Conservation (phyloP, 2,797 vertebrate genomes). For the Enteromius mattozi region DNA sequence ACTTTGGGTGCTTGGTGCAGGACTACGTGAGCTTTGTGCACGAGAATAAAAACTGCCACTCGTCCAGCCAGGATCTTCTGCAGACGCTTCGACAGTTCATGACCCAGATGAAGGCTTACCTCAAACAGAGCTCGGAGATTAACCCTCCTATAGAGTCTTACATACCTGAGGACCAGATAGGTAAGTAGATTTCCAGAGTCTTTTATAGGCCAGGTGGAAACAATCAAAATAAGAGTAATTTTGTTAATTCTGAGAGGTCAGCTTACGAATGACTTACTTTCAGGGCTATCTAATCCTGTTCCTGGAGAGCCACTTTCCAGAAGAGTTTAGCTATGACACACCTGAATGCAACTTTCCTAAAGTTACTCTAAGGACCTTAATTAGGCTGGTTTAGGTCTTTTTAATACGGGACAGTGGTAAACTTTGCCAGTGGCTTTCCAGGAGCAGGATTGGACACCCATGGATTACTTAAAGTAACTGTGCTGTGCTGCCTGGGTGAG, state of each 20-base stretch:
- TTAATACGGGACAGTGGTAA: neutral
- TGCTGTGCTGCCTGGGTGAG: neutral
- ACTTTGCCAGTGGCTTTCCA: neutral
- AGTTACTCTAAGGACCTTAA: neutral
- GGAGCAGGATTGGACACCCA: neutral
- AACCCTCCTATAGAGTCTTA: conserved; percentile 93
- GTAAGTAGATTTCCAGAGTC: conserved; percentile 26
- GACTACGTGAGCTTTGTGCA: conserved; percentile 92
- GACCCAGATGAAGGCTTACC: conserved; percentile 96
- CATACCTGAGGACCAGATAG: conserved; percentile 91
- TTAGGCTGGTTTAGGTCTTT: neutral
- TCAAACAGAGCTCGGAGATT: conserved; percentile 93
- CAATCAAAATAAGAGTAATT: neutral
- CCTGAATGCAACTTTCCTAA: neutral
- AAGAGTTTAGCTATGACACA: neutral
- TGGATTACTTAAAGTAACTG: neutral
- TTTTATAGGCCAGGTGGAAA: neutral
- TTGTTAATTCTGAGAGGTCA: neutral
- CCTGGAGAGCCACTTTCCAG: neutral
- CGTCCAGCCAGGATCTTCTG: conserved; percentile 83
- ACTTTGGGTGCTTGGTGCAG: conserved; percentile 92
- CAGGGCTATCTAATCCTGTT: neutral
- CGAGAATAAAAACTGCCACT: conserved; percentile 82
- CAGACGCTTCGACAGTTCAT: conserved; percentile 95
- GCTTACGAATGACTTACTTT: neutral